phyloP scores from a whole-genome alignment of 64 coral and sea anemone genomes.

The Dendrophyllia cribrosa region DNA sequence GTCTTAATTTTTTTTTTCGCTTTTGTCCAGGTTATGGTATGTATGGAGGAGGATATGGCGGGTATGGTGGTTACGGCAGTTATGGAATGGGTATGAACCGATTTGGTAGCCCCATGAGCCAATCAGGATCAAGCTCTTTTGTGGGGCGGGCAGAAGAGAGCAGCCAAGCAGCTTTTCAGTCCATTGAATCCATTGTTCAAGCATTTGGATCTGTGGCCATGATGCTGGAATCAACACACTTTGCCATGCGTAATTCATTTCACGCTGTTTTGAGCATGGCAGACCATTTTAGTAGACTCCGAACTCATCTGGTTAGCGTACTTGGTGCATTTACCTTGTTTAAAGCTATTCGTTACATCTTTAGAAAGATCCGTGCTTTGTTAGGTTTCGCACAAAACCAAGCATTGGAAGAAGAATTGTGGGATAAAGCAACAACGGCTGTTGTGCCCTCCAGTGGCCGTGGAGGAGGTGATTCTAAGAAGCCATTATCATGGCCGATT shows the following conservation, averaged over 20 bases:
- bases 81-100: conserved; percentile 83
- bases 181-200: conserved; percentile 97
- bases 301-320: conserved; percentile 74
- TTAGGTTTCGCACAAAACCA: conserved; percentile 65
- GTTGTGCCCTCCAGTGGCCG: conserved; percentile 29
- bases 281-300: conserved; percentile 95
- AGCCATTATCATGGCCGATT: conserved; percentile 92
- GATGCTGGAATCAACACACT: conserved; percentile 99
- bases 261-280: conserved; percentile 93
- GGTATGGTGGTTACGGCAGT: conserved; percentile 84
- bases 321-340: conserved; percentile 89
- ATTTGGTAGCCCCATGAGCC: conserved; percentile 55
- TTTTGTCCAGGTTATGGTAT: conserved; percentile 73
- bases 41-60: conserved; percentile 61
- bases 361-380: conserved; percentile 75
- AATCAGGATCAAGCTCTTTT: conserved; percentile 73
- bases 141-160: conserved; percentile 88
- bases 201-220: conserved; percentile 99
- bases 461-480: conserved; percentile 36
- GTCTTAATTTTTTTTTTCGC: not conserved
- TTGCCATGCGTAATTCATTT: conserved; percentile 96
- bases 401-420: conserved; percentile 82
- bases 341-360: conserved; percentile 75
- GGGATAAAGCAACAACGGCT: conserved; percentile 70
- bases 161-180: conserved; percentile 92